Evolutionary conservation across 2,113 vertebrate species (phyloP).

Genomic region (Nothocercus julius): DNA sequence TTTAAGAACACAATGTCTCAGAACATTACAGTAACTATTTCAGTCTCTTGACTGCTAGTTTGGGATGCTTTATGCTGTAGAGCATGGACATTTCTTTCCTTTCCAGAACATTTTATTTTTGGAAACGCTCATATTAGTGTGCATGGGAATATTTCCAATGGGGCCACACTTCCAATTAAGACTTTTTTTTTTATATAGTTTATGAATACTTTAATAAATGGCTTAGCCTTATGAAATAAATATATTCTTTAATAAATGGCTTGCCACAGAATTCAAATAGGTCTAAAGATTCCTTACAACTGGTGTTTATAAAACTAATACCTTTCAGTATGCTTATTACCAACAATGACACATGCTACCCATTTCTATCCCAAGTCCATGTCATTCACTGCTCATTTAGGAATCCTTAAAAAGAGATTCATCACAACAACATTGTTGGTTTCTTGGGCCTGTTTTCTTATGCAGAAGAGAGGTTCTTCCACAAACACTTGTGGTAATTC

Average conservation of each 20-base stretch:
- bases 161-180: constrained; percentile 31
- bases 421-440: neutral
- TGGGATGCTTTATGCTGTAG: neutral
- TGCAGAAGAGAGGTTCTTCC: neutral
- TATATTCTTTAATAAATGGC: neutral
- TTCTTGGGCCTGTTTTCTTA: neutral
- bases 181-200: neutral
- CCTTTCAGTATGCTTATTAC: neutral
- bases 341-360: neutral
- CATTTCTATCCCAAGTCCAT: neutral
- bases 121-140: neutral
- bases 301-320: neutral
- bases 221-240: neutral
- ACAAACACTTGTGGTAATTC: neutral
- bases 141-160: neutral
- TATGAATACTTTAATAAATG: neutral
- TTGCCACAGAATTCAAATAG: neutral
- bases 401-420: neutral
- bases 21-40: neutral
- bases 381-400: neutral
- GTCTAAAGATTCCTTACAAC: neutral
- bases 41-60: neutral
- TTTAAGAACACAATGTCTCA: neutral
- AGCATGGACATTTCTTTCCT: neutral
- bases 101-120: neutral